phyloP scores from a whole-genome alignment of 2,113 vertebrate species.

The Phrynosoma blainvillii region DNA sequence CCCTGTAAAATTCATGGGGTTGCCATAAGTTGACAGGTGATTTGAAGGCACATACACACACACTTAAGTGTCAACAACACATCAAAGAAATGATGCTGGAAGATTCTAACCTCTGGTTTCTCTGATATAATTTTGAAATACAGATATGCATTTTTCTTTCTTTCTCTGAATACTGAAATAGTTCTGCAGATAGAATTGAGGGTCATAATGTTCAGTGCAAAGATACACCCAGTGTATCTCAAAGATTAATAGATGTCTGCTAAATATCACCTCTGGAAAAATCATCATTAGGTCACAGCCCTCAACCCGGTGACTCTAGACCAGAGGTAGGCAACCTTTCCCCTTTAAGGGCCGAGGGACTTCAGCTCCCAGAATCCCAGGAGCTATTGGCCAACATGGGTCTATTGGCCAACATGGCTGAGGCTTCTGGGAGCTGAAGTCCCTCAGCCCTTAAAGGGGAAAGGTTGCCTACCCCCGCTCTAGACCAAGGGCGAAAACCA shows the following conservation, averaged over 20 bases:
- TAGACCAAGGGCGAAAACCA: not conserved
- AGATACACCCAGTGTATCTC: not conserved
- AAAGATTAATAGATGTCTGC: not conserved
- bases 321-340: no score
- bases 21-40: no score
- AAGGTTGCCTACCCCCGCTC: no score
- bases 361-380: no score
- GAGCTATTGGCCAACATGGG: no score
- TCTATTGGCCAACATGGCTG: no score
- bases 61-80: not conserved
- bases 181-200: not conserved
- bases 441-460: no score
- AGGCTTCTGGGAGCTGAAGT: no score
- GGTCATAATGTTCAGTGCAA: constrained; percentile 11
- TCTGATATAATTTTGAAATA: constrained; percentile 12
- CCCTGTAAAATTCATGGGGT: no score
- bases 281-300: not conserved
- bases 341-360: no score
- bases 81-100: constrained; percentile 19
- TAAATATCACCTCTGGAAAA: not conserved
- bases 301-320: not conserved
- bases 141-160: constrained; percentile 6
- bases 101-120: not conserved
- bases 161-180: constrained; percentile 19
- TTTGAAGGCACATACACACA: no score